phyloP scores from a whole-genome alignment of 1,140 invertebrate genomes.

The Oncopodura yosiiana region DNA sequence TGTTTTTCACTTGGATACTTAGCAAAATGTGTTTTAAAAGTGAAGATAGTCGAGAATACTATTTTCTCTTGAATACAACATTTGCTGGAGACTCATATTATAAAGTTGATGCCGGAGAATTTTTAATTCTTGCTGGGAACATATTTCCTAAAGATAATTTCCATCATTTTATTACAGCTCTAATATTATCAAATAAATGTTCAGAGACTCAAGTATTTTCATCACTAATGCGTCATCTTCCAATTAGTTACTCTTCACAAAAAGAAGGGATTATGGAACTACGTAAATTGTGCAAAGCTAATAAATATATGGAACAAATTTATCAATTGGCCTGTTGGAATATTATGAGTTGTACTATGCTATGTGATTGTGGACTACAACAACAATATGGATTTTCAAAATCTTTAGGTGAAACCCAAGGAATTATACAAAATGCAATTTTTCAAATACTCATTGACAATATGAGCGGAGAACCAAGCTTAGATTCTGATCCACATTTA shows the following conservation, averaged over 20 bases:
- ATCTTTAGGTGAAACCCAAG: not conserved
- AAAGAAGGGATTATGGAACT: conserved; percentile 15
- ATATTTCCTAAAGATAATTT: too few relatives aligned
- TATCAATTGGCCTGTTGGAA: conserved; percentile 14
- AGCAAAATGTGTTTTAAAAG: too few relatives aligned
- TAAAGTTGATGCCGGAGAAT: too few relatives aligned
- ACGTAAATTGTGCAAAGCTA: not conserved
- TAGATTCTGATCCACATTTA: not conserved
- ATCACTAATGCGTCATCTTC: conserved; percentile 8
- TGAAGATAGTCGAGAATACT: too few relatives aligned
- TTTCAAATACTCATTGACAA: conserved; percentile 1
- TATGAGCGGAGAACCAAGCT: not conserved
- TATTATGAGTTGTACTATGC: conserved; percentile 6
- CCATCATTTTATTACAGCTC: too few relatives aligned
- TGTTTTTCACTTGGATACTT: too few relatives aligned
- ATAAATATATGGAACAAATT: not conserved
- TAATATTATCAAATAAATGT: not conserved
- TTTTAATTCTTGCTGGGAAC: too few relatives aligned
- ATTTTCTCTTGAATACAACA: too few relatives aligned
- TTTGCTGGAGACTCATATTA: too few relatives aligned
- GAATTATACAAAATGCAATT: conserved; percentile 12
- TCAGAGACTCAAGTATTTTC: conserved; percentile 3
- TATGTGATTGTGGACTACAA: conserved; percentile 19
- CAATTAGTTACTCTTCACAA: conserved; percentile 9
- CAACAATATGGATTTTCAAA: conserved; percentile 2